A percentile compares a stretch with the other conserved stretches of the same genome.
Conservation (phyloP, 2,888 invertebrate species). For the Chrysolina americana region DNA sequence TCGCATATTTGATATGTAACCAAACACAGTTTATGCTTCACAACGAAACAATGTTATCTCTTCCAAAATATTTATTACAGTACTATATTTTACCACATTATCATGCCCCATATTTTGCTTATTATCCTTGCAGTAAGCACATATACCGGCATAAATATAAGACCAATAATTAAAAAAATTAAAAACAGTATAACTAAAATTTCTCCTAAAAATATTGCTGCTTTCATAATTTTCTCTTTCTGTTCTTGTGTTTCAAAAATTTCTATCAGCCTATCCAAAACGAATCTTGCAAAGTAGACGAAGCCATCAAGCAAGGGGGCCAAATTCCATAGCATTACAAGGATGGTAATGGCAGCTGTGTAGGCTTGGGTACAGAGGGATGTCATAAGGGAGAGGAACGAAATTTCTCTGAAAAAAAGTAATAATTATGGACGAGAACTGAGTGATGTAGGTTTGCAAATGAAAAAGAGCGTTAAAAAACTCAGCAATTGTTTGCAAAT, state of each 20-base stretch:
- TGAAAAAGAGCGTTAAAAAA: too few relatives aligned
- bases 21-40: too few relatives aligned
- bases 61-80: slow-evolving; percentile 20
- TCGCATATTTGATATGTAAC: too few relatives aligned
- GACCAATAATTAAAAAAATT: slow-evolving; percentile 62
- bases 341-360: slow-evolving; percentile 61
- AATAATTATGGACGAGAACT: not conserved
- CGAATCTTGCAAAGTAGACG: slow-evolving; percentile 62
- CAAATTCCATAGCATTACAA: slow-evolving; percentile 63
- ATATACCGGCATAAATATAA: slow-evolving; percentile 64
- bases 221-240: slow-evolving; percentile 61
- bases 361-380: slow-evolving; percentile 63
- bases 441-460: too few relatives aligned
- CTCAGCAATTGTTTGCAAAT: too few relatives aligned
- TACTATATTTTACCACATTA: slow-evolving; percentile 39
- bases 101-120: slow-evolving; percentile 57
- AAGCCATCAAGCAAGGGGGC: slow-evolving; percentile 61
- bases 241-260: slow-evolving; percentile 61
- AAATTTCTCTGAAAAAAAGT: slow-evolving; percentile 60
- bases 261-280: slow-evolving; percentile 65
- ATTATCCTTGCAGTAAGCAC: slow-evolving; percentile 55
- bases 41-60: not conserved
- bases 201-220: slow-evolving; percentile 61
- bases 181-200: slow-evolving; percentile 61
- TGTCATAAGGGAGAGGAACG: slow-evolving; percentile 62